These are phyloP conservation scores for Sinocyclocheilus maitianheensis DNA, from an alignment of 2,113 vertebrate genomes.

Conservation along the genomic window DNA sequence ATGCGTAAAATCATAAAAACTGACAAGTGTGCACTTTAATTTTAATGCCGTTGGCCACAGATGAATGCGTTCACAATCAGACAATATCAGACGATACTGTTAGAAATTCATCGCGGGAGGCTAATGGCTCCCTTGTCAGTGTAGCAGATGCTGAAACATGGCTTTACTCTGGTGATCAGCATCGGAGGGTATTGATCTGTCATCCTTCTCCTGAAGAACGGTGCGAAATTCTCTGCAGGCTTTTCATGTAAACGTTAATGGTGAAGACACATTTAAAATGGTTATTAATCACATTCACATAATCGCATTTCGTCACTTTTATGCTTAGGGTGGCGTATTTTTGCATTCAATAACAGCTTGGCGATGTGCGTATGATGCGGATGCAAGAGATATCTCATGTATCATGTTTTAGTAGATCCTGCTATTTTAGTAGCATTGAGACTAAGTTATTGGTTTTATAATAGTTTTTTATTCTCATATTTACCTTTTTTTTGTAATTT, in stretches of 20 bases:
- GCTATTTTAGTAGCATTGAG: neutral
- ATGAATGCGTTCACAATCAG: conserved; percentile 45
- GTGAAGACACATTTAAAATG: neutral
- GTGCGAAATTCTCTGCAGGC: neutral
- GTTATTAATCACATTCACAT: conserved; percentile 5
- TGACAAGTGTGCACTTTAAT: conserved; percentile 41
- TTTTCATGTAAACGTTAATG: neutral
- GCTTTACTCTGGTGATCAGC: conserved; percentile 27
- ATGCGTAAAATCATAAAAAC: conserved; percentile 56
- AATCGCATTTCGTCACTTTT: neutral
- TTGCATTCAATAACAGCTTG: neutral
- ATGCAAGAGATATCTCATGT: neutral
- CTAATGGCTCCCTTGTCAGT: conserved; percentile 29
- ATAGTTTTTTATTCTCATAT: too few species aligned
- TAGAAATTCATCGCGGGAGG: conserved; percentile 30
- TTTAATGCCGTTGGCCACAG: conserved; percentile 52
- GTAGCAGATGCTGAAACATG: conserved; percentile 22
- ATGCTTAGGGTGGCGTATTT: neutral
- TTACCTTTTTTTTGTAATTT: too few species aligned
- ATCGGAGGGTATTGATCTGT: conserved; percentile 8
- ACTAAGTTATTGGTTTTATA: too few species aligned
- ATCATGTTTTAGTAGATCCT: neutral
- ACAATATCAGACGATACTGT: conserved; percentile 25
- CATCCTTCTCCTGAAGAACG: neutral
- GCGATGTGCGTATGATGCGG: neutral